Evolutionary conservation across 2,888 invertebrate species (phyloP).

Genomic region (Eupithecia centaureata): DNA sequence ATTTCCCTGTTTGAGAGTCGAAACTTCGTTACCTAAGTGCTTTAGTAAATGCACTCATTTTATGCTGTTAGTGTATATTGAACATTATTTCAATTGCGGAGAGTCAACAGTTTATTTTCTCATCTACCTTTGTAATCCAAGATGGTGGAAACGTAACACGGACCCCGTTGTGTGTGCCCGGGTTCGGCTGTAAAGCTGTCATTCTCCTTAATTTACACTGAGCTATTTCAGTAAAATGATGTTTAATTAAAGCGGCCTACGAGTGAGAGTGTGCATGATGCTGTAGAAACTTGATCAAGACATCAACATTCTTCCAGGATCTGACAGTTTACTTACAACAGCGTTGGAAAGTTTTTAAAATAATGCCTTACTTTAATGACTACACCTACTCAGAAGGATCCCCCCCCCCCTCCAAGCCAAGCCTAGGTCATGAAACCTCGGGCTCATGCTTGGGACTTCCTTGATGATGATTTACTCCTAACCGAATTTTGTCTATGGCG

Average conservation of each 20-base stretch:
- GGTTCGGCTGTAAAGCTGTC: slow-evolving; percentile 38
- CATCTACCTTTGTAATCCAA: slow-evolving; percentile 31
- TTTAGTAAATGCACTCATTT: slow-evolving; percentile 1
- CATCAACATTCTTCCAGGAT: neutral
- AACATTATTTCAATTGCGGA: slow-evolving; percentile 16
- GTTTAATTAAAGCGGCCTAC: slow-evolving; percentile 13
- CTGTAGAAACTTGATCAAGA: neutral
- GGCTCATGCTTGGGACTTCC: neutral
- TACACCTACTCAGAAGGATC: neutral
- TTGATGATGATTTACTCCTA: neutral
- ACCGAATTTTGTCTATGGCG: neutral
- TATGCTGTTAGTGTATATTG: slow-evolving; percentile 3
- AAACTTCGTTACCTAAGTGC: slow-evolving; percentile 6
- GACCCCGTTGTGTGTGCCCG: slow-evolving; percentile 27
- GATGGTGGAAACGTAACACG: slow-evolving; percentile 33
- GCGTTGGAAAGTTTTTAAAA: neutral
- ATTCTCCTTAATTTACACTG: slow-evolving; percentile 25
- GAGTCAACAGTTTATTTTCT: slow-evolving; percentile 14
- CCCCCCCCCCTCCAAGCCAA: neutral
- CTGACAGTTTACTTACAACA: neutral
- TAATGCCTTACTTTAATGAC: neutral
- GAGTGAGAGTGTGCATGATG: slow-evolving; percentile 9
- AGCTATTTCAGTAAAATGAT: slow-evolving; percentile 25
- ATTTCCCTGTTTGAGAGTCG: slow-evolving; percentile 3
- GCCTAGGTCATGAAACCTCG: neutral